These are phyloP conservation scores for Cyrtorhinus lividipennis DNA, from an alignment of 1,140 invertebrate species.

Conservation along the genomic window DNA sequence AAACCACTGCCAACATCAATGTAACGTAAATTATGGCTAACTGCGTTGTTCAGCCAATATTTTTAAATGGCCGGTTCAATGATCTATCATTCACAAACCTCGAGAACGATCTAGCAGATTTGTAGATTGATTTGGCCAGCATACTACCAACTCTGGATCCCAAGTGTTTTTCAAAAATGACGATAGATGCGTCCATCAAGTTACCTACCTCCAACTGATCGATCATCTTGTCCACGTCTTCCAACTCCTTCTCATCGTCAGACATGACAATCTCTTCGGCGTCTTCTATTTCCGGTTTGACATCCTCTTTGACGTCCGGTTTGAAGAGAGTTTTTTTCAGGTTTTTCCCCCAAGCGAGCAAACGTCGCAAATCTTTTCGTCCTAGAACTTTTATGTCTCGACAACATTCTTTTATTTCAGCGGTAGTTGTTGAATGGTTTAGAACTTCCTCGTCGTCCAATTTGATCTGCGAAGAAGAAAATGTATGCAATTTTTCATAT, in stretches of 20 bases:
- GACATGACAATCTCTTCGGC: constrained; percentile 32
- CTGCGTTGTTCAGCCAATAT: too few relatives aligned
- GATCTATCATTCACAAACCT: too few relatives aligned
- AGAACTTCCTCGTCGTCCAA: constrained; percentile 65
- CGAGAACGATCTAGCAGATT: too few relatives aligned
- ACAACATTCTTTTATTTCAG: constrained; percentile 83
- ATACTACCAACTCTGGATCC: too few relatives aligned
- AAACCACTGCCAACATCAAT: too few relatives aligned
- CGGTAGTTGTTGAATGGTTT: constrained; percentile 71
- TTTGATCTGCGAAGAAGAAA: constrained; percentile 20
- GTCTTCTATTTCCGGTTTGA: constrained; percentile 30
- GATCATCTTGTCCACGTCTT: constrained; percentile 53
- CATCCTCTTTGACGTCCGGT: constrained; percentile 28
- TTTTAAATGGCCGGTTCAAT: too few relatives aligned
- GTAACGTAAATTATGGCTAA: too few relatives aligned
- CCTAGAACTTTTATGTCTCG: constrained; percentile 96
- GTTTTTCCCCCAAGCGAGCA: constrained; percentile 72
- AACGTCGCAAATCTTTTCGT: constrained; percentile 66
- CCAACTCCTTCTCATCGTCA: constrained; percentile 43
- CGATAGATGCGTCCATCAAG: too few relatives aligned
- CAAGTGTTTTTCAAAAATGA: too few relatives aligned
- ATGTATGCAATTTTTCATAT: too few relatives aligned
- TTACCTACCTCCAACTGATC: constrained; percentile 42
- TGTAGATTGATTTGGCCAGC: too few relatives aligned
- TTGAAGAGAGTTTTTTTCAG: constrained; percentile 29